Conservation (phyloP, 2,797 vertebrate species). For the Lacerta bilineata region DNA sequence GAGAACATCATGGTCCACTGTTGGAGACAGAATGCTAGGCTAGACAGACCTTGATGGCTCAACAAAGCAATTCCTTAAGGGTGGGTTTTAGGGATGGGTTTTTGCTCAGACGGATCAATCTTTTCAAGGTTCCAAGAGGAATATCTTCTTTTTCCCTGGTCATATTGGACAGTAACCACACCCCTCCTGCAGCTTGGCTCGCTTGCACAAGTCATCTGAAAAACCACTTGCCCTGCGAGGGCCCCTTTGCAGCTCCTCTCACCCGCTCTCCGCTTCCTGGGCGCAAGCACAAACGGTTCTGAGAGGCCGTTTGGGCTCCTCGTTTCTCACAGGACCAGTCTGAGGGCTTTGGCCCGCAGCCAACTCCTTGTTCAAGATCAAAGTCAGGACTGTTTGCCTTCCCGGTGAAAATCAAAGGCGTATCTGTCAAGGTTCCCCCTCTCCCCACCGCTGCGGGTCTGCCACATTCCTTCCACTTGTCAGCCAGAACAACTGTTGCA, state of each 20-base stretch:
- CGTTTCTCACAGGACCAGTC: neutral
- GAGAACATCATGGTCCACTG: neutral
- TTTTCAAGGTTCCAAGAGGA: neutral
- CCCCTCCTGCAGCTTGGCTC: neutral
- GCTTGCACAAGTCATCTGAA: neutral
- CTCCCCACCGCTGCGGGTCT: neutral
- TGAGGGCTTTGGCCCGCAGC: neutral
- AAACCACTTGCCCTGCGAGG: neutral
- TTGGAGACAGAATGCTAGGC: neutral
- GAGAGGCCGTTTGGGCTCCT: neutral
- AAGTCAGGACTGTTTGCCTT: neutral
- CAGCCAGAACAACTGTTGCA: neutral
- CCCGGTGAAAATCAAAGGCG: neutral
- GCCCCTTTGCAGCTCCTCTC: too few relatives aligned
- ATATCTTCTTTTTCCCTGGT: too few relatives aligned
- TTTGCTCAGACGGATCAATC: neutral
- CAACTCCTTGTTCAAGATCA: neutral
- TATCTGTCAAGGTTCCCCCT: neutral
- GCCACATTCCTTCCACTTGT: slow-evolving; percentile 5
- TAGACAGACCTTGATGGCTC: neutral
- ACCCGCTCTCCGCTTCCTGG: too few relatives aligned
- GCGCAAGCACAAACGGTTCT: neutral
- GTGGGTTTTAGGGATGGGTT: neutral
- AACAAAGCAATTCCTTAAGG: too few relatives aligned
- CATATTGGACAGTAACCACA: neutral